Evolutionary conservation across 2,113 vertebrate genomes (phyloP), one percentile per base, ranked within the genome.

Genomic region (Sphaerodactylus townsendi): DNA sequence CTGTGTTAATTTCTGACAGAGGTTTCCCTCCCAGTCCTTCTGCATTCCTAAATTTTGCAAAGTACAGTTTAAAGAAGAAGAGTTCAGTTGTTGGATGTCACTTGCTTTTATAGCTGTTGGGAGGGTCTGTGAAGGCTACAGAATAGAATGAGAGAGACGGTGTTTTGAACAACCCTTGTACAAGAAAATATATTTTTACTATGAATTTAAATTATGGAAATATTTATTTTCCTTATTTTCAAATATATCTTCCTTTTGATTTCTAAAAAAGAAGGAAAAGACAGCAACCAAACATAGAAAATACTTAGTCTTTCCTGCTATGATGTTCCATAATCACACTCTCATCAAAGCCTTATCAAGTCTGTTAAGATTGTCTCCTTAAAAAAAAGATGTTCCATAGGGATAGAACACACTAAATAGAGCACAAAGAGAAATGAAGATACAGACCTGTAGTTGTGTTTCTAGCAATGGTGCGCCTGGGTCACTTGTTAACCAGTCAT

Each of bases 401-500:
- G 68, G 66, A 81, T 1, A 0, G 0, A 46, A 37, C 86, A 53
- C 39, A 56, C 79, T 80, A 85, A 83, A 92, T 8, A 0, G 4
- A 35, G 35, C 75, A 81, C 46, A 39, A 83, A 69, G 78, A 79
- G 0, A 11, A 90, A 50, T 37, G 0, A 1, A 6, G 48, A 44
- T 93, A 97, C 97, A 92, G 85, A 99, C 98, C 94, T 98, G 92
- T 65, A 95, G 92, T 89, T 97, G 96, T 76, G 96, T 95, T 93
- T 98, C 97, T 65, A 91, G 95, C 77, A 97, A 95, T 2, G 96
- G 95, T 37, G 95, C 93, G 62, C 92, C 94, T 0, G 97, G 93
- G 75, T 97, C 95, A 7, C 95, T 96, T 2, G 96, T 95, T 8
- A 97, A 90, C 97, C 97, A 97, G 95, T 98, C 97, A 5, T 98